A percentile compares a stretch with the other conserved stretches of the same genome.
These are phyloP conservation scores for Chaetura pelagica DNA, from an alignment of 2,113 vertebrate genomes.

Conservation along the genomic window DNA sequence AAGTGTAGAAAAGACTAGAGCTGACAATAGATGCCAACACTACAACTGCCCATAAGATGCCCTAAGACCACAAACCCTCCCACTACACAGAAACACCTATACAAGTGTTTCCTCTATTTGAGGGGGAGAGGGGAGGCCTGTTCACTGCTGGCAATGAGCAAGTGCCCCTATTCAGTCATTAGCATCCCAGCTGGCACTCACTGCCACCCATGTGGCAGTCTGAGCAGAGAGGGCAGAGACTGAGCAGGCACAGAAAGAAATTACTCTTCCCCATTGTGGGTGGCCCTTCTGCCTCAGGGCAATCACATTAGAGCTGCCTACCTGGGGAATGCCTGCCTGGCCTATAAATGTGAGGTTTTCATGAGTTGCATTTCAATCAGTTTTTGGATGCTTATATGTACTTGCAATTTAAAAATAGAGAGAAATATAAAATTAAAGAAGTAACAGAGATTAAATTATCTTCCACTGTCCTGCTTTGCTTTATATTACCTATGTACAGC, in stretches of 20 bases:
- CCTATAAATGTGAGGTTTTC: neutral
- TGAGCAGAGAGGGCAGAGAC: neutral
- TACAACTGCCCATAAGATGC: neutral
- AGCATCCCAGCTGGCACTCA: neutral
- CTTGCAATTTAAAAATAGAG: neutral
- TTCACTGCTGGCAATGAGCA: accelerated
- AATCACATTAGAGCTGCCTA: neutral
- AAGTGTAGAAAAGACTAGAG: neutral
- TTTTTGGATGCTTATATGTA: neutral
- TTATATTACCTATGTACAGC: neutral
- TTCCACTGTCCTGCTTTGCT: neutral
- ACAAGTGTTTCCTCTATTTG: neutral
- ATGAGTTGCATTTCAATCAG: neutral
- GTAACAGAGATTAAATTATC: neutral
- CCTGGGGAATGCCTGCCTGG: neutral
- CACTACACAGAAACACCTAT: accelerated
- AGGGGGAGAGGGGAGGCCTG: accelerated
- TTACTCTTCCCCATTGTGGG: neutral
- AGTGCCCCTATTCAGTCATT: neutral
- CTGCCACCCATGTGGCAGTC: neutral
- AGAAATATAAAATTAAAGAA: neutral
- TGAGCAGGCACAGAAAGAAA: neutral
- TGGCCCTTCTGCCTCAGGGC: neutral
- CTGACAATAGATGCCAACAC: neutral
- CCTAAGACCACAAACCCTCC: neutral